Conservation (phyloP, 2,888 invertebrate genomes). For the Formica aserva region DNA sequence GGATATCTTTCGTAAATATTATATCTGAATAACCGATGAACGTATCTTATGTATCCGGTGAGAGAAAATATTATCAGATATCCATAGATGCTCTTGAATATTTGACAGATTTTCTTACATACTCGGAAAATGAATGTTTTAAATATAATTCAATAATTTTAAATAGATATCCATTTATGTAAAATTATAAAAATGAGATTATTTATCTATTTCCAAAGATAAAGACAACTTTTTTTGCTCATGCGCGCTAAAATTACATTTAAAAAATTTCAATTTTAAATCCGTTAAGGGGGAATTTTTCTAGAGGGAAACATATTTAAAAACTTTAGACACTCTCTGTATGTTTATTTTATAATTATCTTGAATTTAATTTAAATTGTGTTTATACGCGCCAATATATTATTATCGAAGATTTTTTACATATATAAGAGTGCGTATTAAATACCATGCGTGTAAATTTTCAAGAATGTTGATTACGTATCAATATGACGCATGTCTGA, state of each 20-base stretch:
- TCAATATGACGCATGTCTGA: constrained; percentile 19
- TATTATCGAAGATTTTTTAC: background rate
- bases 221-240: too few species aligned
- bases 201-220: background rate
- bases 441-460: background rate
- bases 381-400: background rate
- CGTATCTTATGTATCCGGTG: background rate
- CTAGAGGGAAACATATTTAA: background rate
- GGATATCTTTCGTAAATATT: background rate
- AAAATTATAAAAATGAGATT: background rate
- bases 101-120: background rate
- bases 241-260: too few species aligned
- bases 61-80: background rate
- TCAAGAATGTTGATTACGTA: background rate
- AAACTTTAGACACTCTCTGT: background rate
- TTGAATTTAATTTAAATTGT: background rate
- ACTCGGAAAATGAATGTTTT: background rate
- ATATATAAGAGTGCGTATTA: background rate
- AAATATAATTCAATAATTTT: background rate
- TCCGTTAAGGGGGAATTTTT: too few species aligned
- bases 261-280: too few species aligned
- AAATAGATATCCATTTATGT: background rate
- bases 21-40: background rate
- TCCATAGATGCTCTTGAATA: background rate
- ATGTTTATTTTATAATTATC: background rate